Conservation (phyloP, 2,113 vertebrate genomes). For the Syngnathus floridae region DNA sequence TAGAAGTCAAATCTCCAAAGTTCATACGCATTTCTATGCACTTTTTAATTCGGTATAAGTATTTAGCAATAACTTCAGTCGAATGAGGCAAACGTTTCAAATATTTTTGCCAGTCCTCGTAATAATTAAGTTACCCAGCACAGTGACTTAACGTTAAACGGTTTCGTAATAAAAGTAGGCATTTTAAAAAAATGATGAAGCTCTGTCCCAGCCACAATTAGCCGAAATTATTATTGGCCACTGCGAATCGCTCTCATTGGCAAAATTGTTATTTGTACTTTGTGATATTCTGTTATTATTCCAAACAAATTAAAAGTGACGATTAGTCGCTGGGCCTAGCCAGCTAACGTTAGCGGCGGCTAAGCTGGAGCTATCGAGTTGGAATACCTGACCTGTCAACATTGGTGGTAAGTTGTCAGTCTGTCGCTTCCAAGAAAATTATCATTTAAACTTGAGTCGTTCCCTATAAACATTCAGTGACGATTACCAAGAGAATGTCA, state of each 20-base stretch:
- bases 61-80: not conserved
- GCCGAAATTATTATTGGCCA: slow-evolving; percentile 13
- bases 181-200: not conserved
- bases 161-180: slow-evolving; percentile 6
- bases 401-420: slow-evolving; percentile 9
- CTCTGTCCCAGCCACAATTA: fast-evolving
- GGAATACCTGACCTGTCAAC: slow-evolving; percentile 33
- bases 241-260: fast-evolving
- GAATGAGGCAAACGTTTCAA: not conserved
- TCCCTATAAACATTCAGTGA: not conserved
- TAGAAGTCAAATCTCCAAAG: fast-evolving
- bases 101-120: not conserved
- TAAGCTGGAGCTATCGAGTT: slow-evolving; percentile 36
- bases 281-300: fast-evolving
- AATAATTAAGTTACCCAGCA: slow-evolving; percentile 23
- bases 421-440: not conserved
- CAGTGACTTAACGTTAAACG: not conserved
- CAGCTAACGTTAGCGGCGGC: slow-evolving; percentile 34
- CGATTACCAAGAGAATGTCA: not conserved
- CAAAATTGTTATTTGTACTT: fast-evolving
- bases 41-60: slow-evolving; percentile 13
- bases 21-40: fast-evolving
- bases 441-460: not conserved
- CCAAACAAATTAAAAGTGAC: not conserved
- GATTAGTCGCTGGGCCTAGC: slow-evolving; percentile 32